Evolutionary conservation across 2,113 vertebrate genomes (phyloP).

Genomic region (Laterallus jamaicensis): DNA sequence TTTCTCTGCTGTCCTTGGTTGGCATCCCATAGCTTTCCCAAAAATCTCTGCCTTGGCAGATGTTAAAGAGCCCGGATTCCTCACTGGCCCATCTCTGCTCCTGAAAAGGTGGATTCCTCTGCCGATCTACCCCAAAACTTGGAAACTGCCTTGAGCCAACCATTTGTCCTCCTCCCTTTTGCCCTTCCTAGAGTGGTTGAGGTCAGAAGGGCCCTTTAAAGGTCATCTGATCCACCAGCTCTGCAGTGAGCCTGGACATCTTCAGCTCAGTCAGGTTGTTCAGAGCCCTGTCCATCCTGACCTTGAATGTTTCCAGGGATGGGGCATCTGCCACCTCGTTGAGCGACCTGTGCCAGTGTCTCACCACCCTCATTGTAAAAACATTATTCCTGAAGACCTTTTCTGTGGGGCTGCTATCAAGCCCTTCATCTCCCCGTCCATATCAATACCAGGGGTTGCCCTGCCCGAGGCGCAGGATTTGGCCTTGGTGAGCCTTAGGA

Average conservation of each 20-base stretch:
- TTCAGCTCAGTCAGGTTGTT: not conserved
- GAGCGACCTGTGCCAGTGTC: not conserved
- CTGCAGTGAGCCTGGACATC: not conserved
- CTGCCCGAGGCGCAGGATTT: not conserved
- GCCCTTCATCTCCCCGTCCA: not conserved
- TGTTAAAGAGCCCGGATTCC: not conserved
- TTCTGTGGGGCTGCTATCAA: not conserved
- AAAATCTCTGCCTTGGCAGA: not conserved
- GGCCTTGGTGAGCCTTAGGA: not conserved
- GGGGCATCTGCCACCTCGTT: not conserved
- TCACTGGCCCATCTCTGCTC: not conserved
- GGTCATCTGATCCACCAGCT: not conserved
- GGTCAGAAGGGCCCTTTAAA: not conserved
- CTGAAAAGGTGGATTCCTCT: not conserved
- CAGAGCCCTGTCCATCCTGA: not conserved
- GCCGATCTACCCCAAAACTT: not conserved
- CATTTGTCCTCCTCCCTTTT: not conserved
- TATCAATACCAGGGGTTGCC: not conserved
- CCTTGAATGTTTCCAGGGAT: not conserved
- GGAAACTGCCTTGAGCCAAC: not conserved
- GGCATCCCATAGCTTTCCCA: not conserved
- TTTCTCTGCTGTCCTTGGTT: not conserved
- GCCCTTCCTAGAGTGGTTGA: not conserved
- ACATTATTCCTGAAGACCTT: not conserved
- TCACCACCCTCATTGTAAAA: not conserved